Evolutionary conservation across 2,113 vertebrate species (phyloP), one percentile per base, ranked within the genome.

Genomic region (Nothobranchius furzeri): DNA sequence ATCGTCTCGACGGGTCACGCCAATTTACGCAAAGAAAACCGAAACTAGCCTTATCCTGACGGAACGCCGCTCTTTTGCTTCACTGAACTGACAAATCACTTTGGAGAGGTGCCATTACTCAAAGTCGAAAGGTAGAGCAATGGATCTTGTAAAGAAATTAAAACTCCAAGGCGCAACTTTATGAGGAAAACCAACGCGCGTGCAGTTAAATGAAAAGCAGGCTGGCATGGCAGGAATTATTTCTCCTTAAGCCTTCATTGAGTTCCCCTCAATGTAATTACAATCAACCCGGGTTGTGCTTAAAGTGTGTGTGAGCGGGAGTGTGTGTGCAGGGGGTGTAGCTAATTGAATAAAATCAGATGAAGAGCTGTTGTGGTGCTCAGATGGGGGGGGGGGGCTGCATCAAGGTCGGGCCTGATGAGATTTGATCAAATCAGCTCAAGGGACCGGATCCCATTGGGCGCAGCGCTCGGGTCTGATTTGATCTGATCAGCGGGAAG

Each of bases 61-160:
- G n/a, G 61, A 76, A 77, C 67, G 73, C 73, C 13, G 1, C 1
- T 11, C 70, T 24, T 61, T 51, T 76, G 86, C 86, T 88, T 89
- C 87, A 81, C 7, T 76, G 87, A 89, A 77, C 87, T 86, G 86
- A 88, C 82, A 90, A 89, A 90, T 89, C 78, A 79, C 85, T 83
- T 87, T 87, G 86, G 85, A 86, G 78, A 50, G 60, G 73, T 13
- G 83, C 89, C 87, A 89, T 88, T 81, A 56, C 72, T 89, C 87
- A 87, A 84, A 83, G 84, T 86, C 71, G 25, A 66, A 83, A 74
- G 74, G 79, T 61, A 65, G 68, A 57, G 79, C 51, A 9, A 68
- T 13, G 71, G 50, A 80, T 83, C 80, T 59, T 70, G 43, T 64
- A 9, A 54, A 68, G 64, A 76, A 78, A 86, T 87, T 84, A 76